Evolutionary conservation across 2,888 invertebrate genomes (phyloP).

Genomic region (Cheilosia variabilis): DNA sequence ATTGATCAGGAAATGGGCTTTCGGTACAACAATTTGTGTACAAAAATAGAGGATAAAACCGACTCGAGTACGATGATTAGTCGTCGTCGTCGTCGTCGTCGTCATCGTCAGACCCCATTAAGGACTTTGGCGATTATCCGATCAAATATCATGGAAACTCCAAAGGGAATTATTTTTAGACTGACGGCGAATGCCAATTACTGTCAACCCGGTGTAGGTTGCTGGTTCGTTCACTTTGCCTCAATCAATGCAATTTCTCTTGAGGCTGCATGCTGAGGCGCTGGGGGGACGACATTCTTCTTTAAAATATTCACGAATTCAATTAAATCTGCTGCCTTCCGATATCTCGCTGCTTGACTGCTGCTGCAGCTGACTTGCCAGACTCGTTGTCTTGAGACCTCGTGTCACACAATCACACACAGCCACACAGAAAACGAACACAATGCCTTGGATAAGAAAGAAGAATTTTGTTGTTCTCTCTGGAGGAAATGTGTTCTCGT

Average conservation of each 20-base stretch:
- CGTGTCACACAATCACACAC: conserved; percentile 5
- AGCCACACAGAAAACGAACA: background rate
- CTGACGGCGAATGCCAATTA: conserved; percentile 66
- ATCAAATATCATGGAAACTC: conserved; percentile 40
- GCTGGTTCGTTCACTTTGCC: conserved; percentile 48
- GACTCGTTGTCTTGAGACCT: conserved; percentile 17
- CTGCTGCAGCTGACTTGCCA: background rate
- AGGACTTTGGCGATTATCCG: conserved; percentile 40
- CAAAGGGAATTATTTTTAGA: conserved; percentile 61
- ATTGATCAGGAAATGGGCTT: conserved; percentile 59
- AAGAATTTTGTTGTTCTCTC: conserved; percentile 11
- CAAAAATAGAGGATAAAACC: background rate
- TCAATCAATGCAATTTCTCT: conserved; percentile 49
- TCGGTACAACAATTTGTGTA: conserved; percentile 28
- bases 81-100: background rate
- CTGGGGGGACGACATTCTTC: background rate
- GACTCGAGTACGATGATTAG: background rate
- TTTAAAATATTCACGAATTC: conserved; percentile 43
- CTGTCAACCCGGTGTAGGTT: conserved; percentile 31
- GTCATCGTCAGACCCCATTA: background rate
- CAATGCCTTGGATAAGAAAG: conserved; percentile 19
- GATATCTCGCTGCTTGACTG: background rate
- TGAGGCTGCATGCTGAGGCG: background rate
- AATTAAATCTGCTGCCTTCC: conserved; percentile 23
- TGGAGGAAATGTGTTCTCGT: conserved; percentile 36